Conservation (phyloP, 1,140 invertebrate species). For the Solenopsis fugax region DNA sequence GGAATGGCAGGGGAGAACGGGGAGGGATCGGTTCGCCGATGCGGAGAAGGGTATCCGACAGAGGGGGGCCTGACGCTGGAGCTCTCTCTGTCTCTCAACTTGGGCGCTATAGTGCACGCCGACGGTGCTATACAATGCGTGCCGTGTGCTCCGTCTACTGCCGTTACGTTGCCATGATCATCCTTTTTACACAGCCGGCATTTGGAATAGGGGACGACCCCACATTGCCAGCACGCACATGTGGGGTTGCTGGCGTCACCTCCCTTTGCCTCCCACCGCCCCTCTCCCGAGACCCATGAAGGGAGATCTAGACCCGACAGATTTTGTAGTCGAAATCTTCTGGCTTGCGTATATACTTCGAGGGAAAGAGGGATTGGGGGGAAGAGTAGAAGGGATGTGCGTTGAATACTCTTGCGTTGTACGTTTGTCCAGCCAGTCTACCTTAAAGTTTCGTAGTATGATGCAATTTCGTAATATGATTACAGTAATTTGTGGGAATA, state of each 20-base stretch:
- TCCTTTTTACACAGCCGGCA: slow-evolving; percentile 38
- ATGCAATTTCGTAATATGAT: slow-evolving; percentile 1
- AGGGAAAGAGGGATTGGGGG: not conserved
- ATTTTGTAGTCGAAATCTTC: not conserved
- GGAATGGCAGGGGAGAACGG: not conserved
- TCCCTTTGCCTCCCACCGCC: not conserved
- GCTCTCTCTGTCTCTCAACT: slow-evolving; percentile 22
- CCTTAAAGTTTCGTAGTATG: not conserved
- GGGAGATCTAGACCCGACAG: slow-evolving; percentile 1
- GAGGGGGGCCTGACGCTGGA: not conserved
- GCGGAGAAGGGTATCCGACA: slow-evolving; percentile 29
- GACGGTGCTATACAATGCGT: not conserved
- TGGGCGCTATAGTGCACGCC: slow-evolving; percentile 23
- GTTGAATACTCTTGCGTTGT: not conserved
- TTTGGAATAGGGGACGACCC: slow-evolving; percentile 39
- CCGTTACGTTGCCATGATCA: slow-evolving; percentile 38
- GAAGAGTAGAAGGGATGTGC: not conserved
- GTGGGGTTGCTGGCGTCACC: not conserved
- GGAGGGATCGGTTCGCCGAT: not conserved
- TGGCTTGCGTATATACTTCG: not conserved
- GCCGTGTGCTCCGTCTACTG: slow-evolving; percentile 13
- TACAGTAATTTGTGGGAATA: too few species aligned
- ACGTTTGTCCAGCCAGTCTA: not conserved
- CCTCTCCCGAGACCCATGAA: not conserved
- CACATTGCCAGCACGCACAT: not conserved